Base-by-base conservation (phyloP, 2,113 vertebrate species). In the Coreoperca whiteheadi region DNA sequence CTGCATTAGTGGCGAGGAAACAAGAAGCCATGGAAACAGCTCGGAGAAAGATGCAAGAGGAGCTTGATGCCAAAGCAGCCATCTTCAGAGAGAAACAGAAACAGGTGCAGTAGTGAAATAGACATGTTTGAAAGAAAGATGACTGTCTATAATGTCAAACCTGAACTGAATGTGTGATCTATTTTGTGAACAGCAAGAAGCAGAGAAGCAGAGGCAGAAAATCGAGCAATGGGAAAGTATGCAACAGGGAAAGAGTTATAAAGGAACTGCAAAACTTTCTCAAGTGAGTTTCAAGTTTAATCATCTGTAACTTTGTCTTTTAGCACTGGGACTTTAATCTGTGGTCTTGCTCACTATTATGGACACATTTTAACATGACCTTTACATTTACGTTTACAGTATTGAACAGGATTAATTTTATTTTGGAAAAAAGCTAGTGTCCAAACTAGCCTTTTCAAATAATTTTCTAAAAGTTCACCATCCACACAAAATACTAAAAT, bases 211-310 rank as follows among this genome's bases (percentile, higher is more conserved):
- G 85, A 94, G 84, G 65, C 96, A 97, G 93, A 99, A 97, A 87
- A 97, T 99, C 0, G 96, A 97, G 3, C 95, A 94, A 71, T 98
- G 97, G 97, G 97, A 99, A n/a, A 97, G 94, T 21, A 96, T 98
- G 96, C 95, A 97, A 39, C 95, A 96, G 81, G 97, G 98, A 2
- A 97, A 93, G 83, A 98, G 97, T 82, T 97, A 92, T 82, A 96
- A 94, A 93, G 94, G 93, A 86, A 87, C 82, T 1, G 4, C 91
- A 9, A 94, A 90, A 23, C 53, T 81, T 11, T 85, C 86, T 48
- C 96, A 96, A 91, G 98, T 97, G 89, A 90, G 84, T 46, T 18
- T 91, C 64, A n/a, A 4, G 10, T 41, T 34, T 28, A 10, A 5
- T 11, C 46, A 21, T 10, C 34, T 37, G 23, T 5, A 32, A 53